phyloP scores from a whole-genome alignment of 1,140 invertebrate genomes.

The Neomicropteryx cornuta region DNA sequence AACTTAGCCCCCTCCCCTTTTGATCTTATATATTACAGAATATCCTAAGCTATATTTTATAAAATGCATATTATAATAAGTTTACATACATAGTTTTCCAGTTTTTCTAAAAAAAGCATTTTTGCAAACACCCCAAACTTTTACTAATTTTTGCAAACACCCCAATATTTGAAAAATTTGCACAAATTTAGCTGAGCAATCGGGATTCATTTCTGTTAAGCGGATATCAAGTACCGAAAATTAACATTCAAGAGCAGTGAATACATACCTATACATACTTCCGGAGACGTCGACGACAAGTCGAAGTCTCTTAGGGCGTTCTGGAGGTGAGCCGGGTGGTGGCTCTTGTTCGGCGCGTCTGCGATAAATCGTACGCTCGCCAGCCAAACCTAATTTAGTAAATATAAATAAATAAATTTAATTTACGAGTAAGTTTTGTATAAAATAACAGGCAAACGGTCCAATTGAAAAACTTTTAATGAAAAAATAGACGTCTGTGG shows the following conservation, averaged over 20 bases:
- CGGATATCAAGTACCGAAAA: neutral
- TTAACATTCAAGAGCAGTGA: too few relatives aligned
- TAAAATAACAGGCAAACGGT: too few relatives aligned
- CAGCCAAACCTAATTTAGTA: constrained; percentile 53
- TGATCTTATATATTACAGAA: too few relatives aligned
- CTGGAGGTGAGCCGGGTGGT: constrained; percentile 71
- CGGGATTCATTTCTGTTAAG: neutral
- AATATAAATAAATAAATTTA: constrained; percentile 7
- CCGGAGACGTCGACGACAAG: constrained; percentile 89
- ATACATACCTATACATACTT: constrained; percentile 82
- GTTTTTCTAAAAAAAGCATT: too few relatives aligned
- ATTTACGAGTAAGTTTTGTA: neutral
- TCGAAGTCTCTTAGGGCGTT: constrained; percentile 82
- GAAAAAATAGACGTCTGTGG: neutral
- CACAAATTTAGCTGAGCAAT: too few relatives aligned
- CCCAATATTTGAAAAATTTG: neutral
- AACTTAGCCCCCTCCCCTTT: too few relatives aligned
- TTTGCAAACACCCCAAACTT: too few relatives aligned
- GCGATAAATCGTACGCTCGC: constrained; percentile 86
- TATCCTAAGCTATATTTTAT: too few relatives aligned
- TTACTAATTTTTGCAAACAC: neutral
- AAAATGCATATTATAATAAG: too few relatives aligned
- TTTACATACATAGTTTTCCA: too few relatives aligned
- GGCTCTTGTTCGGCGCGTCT: constrained; percentile 71
- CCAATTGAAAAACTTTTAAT: too few relatives aligned